phyloP scores from a whole-genome alignment of 2,113 vertebrate genomes.

The Monopterus albus region DNA sequence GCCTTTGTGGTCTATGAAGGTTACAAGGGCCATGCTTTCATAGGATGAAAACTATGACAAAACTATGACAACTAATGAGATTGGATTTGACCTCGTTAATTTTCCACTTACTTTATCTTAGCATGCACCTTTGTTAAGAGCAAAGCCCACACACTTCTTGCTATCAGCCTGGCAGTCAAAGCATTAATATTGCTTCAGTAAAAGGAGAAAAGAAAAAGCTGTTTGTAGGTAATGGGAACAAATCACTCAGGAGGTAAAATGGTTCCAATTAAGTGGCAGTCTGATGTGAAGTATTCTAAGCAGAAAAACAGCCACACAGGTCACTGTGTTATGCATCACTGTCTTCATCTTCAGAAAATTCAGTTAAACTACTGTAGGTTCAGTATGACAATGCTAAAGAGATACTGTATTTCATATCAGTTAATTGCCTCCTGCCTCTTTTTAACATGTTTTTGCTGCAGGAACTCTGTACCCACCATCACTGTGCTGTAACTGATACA shows the following conservation, averaged over 20 bases:
- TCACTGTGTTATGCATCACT: constrained; percentile 15
- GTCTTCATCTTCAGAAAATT: background rate
- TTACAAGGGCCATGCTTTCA: no score
- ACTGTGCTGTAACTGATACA: constrained; percentile 29
- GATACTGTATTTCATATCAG: constrained; percentile 12
- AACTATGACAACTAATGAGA: no score
- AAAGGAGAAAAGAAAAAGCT: constrained; percentile 16
- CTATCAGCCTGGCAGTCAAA: constrained; percentile 29
- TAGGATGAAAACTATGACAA: no score
- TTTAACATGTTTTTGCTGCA: constrained; percentile 19
- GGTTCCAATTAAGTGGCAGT: constrained; percentile 30
- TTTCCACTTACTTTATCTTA: constrained; percentile 56
- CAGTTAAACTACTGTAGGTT: background rate
- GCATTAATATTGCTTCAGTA: constrained; percentile 27
- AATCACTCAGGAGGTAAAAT: constrained; percentile 23
- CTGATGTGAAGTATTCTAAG: constrained; percentile 20
- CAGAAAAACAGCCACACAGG: constrained; percentile 33
- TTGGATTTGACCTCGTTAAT: constrained; percentile 56
- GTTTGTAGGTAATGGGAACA: constrained; percentile 21
- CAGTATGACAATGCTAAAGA: constrained; percentile 3
- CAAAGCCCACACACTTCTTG: constrained; percentile 21
- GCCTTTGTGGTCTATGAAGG: no score
- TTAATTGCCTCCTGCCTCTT: constrained; percentile 1
- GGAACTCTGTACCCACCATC: constrained; percentile 1
- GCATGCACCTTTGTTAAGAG: constrained; percentile 29